Percentiles rank a stretch among this genome's conserved stretches.
phyloP scores from a whole-genome alignment of 2,888 invertebrate species.

The Euzophera pinguis region DNA sequence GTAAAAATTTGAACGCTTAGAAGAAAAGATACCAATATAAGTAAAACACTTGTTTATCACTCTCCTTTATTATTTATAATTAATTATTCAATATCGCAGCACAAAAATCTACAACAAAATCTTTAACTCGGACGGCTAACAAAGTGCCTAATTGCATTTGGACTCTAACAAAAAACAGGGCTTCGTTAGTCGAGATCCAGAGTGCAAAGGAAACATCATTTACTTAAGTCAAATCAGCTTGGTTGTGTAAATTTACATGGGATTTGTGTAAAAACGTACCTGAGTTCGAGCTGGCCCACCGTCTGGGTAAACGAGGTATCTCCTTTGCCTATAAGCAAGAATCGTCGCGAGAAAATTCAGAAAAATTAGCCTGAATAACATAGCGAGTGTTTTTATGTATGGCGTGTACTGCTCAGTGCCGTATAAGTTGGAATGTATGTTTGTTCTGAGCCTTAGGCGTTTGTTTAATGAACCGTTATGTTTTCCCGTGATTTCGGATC shows the following conservation, averaged over 20 bases:
- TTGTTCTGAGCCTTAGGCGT: slow-evolving; percentile 57
- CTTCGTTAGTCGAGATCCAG: slow-evolving; percentile 69
- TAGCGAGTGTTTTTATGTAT: slow-evolving; percentile 39
- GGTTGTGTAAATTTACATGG: slow-evolving; percentile 56
- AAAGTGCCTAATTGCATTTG: slow-evolving; percentile 69
- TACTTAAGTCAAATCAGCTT: slow-evolving; percentile 61
- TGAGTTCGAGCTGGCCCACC: slow-evolving; percentile 80
- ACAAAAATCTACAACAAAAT: slow-evolving; percentile 31
- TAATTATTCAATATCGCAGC: not conserved
- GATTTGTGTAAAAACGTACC: slow-evolving; percentile 52
- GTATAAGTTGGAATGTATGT: slow-evolving; percentile 65
- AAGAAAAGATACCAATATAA: no score
- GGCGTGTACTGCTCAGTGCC: slow-evolving; percentile 49
- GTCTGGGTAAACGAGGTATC: slow-evolving; percentile 80
- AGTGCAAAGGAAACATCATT: slow-evolving; percentile 71
- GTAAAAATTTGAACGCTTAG: no score
- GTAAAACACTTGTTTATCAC: no score
- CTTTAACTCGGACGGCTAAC: slow-evolving; percentile 48
- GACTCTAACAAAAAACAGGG: slow-evolving; percentile 66
- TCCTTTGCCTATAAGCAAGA: slow-evolving; percentile 58
- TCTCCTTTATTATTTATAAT: no score
- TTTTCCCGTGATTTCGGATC: slow-evolving; percentile 66
- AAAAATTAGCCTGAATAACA: slow-evolving; percentile 54
- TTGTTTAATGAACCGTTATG: slow-evolving; percentile 76
- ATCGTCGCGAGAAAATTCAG: slow-evolving; percentile 49